Evolutionary conservation across 1,140 invertebrate species (phyloP), one percentile per base, ranked within the genome.

Genomic region (Matsumurasca onukii): DNA sequence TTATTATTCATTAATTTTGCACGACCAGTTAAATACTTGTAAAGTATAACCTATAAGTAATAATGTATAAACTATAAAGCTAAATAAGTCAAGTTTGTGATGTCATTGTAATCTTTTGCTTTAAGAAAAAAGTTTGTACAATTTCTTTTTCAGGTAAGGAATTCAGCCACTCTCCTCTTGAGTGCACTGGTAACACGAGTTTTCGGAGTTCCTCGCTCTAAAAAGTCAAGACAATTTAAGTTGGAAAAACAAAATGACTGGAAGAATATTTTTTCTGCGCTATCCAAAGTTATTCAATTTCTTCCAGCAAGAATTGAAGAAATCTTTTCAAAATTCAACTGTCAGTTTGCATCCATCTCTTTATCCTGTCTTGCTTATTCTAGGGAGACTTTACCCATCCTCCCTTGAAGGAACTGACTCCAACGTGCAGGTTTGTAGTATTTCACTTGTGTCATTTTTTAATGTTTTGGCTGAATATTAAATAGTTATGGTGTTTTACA

Each of bases 131-230:
- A n/a, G n/a, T n/a, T n/a, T n/a, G n/a, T n/a, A n/a, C n/a, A 64
- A 62, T 57, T 22, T 73, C 73, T 25, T 74, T 76, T 77, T 13
- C 73, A 91, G 89, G 88, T 91, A 78, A 83, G 93, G 64, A 98
- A 98, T 80, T 89, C 94, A 0, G 88, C 93, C 0, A 94, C 94
- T 0, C 79, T 98, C 22, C 79, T 98, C 31, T 91, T 95, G 72
- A 89, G 90, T 72, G 84, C 93, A 1, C 79, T 98, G n/a, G 87
- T 97, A 69, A 90, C 88, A 24, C 82, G 95, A 73, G 89, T 95
- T 68, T 97, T 98, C 84, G 95, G 95, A 17, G 95, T 97, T 0
- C 89, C 90, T 73, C 82, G 91, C 67, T 86, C 85, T 0, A 86
- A 88, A n/a, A 68, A 55, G 69, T 39, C 66, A 68, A 45, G 87